phyloP scores from a whole-genome alignment of 2,113 vertebrate genomes.

The Pelecanus crispus region DNA sequence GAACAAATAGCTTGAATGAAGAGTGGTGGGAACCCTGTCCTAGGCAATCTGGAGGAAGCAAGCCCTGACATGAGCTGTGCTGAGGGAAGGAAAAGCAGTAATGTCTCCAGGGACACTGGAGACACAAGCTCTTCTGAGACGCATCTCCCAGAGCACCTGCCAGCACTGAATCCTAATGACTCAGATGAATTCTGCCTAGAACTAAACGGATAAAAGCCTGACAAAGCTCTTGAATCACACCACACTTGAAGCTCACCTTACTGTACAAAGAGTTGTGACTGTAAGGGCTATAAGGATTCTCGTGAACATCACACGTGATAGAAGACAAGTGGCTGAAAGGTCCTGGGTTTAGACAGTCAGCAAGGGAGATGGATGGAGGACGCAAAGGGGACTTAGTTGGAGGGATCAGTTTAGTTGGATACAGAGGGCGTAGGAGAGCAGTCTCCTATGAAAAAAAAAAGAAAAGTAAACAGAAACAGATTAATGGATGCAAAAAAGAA shows the following conservation, averaged over 20 bases:
- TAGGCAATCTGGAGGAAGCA: neutral
- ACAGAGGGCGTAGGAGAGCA: conserved; percentile 36
- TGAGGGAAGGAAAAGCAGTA: neutral
- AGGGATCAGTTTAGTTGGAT: conserved; percentile 48
- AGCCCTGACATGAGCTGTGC: fast-evolving
- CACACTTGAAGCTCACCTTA: conserved; percentile 42
- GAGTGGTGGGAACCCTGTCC: neutral
- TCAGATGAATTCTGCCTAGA: neutral
- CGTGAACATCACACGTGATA: neutral
- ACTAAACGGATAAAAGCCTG: neutral
- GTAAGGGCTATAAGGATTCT: conserved; percentile 37
- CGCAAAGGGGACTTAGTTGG: conserved; percentile 43
- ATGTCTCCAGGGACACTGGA: neutral
- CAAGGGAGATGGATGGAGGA: neutral
- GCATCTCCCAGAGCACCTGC: neutral
- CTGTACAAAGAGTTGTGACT: conserved; percentile 29
- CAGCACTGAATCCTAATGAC: neutral
- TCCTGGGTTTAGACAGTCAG: conserved; percentile 49
- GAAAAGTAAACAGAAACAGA: conserved; percentile 5
- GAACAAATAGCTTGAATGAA: neutral
- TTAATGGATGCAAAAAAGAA: neutral
- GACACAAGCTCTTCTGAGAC: neutral
- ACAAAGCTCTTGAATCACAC: neutral
- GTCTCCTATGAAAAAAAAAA: conserved; percentile 5
- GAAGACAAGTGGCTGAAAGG: conserved; percentile 63